These are phyloP conservation scores for Apostichopus parvimensis DNA, from an alignment of 35 echinoderm and acorn worm genomes.

Conservation along the genomic window DNA sequence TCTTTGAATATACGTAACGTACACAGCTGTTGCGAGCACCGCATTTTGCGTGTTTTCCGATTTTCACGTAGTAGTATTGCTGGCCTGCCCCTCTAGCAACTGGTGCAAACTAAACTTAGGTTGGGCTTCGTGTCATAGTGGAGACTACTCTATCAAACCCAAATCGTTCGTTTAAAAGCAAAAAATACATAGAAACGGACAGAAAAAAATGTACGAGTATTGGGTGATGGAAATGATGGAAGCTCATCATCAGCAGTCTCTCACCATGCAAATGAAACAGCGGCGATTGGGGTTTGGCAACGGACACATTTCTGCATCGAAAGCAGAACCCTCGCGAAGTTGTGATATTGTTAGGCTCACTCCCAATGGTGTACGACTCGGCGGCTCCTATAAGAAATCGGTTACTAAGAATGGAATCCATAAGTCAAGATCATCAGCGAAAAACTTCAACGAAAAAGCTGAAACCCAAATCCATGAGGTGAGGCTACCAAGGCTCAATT, in stretches of 20 bases:
- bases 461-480: background rate
- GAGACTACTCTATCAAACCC: no score
- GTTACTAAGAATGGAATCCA: background rate
- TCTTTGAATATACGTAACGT: background rate
- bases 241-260: slow-evolving; percentile 54
- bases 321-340: background rate
- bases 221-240: slow-evolving; percentile 66
- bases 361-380: background rate
- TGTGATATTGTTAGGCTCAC: background rate
- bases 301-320: background rate
- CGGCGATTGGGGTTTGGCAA: slow-evolving; percentile 13
- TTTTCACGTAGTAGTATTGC: no score
- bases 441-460: background rate
- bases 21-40: background rate
- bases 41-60: no score
- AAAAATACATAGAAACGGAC: background rate
- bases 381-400: background rate
- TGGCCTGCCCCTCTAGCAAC: no score
- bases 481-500: no score
- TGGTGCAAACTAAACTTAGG: no score
- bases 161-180: no score
- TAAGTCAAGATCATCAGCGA: background rate
- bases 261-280: slow-evolving; percentile 53
- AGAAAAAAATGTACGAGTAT: slow-evolving; percentile 56
- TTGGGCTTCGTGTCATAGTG: no score